Base-by-base conservation (phyloP, 2,113 vertebrate genomes). In the Tyto alba region DNA sequence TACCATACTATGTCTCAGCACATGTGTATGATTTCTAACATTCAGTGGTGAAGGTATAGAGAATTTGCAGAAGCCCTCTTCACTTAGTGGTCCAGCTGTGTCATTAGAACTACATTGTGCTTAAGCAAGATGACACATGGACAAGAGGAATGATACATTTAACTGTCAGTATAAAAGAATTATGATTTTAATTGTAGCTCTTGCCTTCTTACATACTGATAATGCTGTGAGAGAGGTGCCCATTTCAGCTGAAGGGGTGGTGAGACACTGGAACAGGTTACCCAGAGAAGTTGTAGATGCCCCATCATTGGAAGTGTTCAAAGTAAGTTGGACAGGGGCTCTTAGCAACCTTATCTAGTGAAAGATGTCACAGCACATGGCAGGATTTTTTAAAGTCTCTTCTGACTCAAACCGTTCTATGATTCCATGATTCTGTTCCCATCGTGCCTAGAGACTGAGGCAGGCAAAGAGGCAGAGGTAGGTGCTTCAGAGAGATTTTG, bases 321-420 rank as follows among this genome's bases (percentile, higher is more conserved):
- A 73, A 30, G 12, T 29, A 23, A 52, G 4, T 9, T 55, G 11
- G 21, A 73, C 0, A 4, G 13, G 3, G 6, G 0, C 7, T 73
- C 59, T 59, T 27, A 77, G 50, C 5, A 34, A 45, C 29, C 30
- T 41, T 9, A 13, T 71, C 16, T n/a, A 52, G 7, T 18, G 9
- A 73, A 73, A 81, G 16, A 20, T 64, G 14, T 23, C 23, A 41
- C 25, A 57, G 41, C 3, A 20, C 3, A 10, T 40, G 13, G 16
- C 27, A 94, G 16, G 4, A 10, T 10, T 8, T 14, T 62, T 53
- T 82, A 78, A 93, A 9, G 2, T 75, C 8, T 7, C 5, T 41
- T 85, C 40, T 22, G 26, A 55, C 23, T 14, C n/a, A 50, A 59
- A 64, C 10, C 2, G 55, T 55, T 90, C 12, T 36, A 29, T 40